Evolutionary conservation across 2,797 vertebrate species (phyloP), one percentile per base, ranked within the genome.

Genomic region (Phoxinus dragarum): DNA sequence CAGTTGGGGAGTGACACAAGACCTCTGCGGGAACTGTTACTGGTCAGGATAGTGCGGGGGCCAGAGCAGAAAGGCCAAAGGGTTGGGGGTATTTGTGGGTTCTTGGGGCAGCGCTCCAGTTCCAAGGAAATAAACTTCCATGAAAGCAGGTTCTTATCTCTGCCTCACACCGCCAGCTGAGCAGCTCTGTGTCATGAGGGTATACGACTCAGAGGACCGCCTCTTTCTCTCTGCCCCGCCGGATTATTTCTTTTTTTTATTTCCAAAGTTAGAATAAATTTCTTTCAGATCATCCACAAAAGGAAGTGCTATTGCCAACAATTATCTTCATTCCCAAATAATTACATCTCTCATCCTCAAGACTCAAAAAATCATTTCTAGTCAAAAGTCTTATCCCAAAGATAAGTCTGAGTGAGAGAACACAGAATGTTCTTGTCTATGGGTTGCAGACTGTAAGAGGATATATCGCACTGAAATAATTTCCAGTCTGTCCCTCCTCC

Each of bases 111-210:
- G 88, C 84, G 87, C 88, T 89, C 84, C 88, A 91, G 90, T 94
- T 94, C 94, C 92, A 90, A 91, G 93, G 94, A 94, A 95, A 90
- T 88, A 61, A 84, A 69, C 89, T 90, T 93, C 89, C 92, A 89
- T 91, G 91, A 92, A 93, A 89, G 88, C 90, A 86, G 88, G 74
- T 86, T 89, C 94, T 95, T 96, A 96, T 96, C 95, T 95, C 88
- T 92, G 72, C 81, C 42, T 67, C 56, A 69, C 94, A 96, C 93
- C 84, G 88, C 80, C 89, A 91, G 89, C 88, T 91, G 84, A 90
- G 91, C 80, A 2, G 42, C 64, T 67, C 75, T 19, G 78, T 85
- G 77, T 86, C 73, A 82, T 75, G 36, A 82, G 82, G 34, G 86
- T 81, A 49, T 49, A 75, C n/a, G 11, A 49, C 78, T 79, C 61